Evolutionary conservation across 2,113 vertebrate species (phyloP).

Genomic region (Leptodactylus fuscus): DNA sequence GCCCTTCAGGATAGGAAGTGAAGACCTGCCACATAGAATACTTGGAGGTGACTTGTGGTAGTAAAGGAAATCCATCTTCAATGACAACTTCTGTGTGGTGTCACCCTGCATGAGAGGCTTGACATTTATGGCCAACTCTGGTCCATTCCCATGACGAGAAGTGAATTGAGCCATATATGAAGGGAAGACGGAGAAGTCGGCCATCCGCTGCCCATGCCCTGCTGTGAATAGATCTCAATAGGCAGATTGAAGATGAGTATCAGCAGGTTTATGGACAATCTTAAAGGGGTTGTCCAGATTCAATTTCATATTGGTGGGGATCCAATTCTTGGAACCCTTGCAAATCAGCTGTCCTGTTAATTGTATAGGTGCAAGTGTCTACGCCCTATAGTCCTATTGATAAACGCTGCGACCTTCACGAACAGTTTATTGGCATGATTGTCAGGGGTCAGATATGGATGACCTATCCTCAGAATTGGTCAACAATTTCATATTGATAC

Average conservation of each 20-base stretch:
- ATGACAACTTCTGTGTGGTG: neutral
- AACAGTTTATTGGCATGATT: too few species aligned
- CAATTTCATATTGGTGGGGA: too few species aligned
- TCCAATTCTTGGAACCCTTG: too few species aligned
- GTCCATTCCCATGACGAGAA: neutral
- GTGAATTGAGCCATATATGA: neutral
- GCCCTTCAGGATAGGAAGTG: neutral
- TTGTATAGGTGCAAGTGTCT: too few species aligned
- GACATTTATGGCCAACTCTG: neutral
- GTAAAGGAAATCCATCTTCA: neutral
- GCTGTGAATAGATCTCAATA: neutral
- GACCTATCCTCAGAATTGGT: too few species aligned
- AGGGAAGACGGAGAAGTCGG: neutral
- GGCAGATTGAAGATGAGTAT: neutral
- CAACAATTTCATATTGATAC: too few species aligned
- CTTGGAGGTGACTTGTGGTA: slow-evolving; percentile 4
- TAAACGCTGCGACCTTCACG: too few species aligned
- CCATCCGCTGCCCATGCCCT: neutral
- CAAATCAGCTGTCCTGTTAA: too few species aligned
- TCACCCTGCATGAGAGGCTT: neutral
- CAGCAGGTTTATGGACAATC: neutral
- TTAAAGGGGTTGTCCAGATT: neutral
- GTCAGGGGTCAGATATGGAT: too few species aligned
- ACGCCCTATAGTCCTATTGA: too few species aligned
- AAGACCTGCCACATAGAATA: neutral